These are phyloP conservation scores for Xestia sexstrigata DNA, from an alignment of 2,888 invertebrate species.

Conservation along the genomic window DNA sequence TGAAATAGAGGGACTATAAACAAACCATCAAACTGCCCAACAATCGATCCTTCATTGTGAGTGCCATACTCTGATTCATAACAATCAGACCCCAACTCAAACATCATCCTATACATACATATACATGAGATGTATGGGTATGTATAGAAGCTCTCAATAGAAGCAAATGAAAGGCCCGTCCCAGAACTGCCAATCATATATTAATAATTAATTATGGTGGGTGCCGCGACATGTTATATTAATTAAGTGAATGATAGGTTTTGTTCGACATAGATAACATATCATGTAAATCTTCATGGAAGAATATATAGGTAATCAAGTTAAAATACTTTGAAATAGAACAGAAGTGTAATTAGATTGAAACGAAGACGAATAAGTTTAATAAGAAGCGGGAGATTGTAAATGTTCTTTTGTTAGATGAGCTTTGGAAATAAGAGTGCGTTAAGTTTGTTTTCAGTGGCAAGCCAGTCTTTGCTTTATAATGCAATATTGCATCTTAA, in stretches of 20 bases:
- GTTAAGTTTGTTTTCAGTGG: background rate
- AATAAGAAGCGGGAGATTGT: background rate
- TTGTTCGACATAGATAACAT: constrained; percentile 37
- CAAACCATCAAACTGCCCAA: constrained; percentile 18
- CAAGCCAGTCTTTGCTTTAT: background rate
- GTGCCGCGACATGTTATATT: constrained; percentile 59
- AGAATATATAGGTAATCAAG: constrained; percentile 15
- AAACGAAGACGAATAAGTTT: constrained; percentile 7
- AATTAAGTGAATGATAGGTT: constrained; percentile 58
- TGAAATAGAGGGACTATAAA: constrained; percentile 17
- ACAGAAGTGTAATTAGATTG: constrained; percentile 15
- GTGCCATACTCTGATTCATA: constrained; percentile 39
- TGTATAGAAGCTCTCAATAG: constrained; percentile 45
- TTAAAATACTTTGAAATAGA: constrained; percentile 8
- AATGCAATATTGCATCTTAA: background rate
- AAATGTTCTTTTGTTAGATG: background rate
- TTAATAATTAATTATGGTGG: constrained; percentile 70
- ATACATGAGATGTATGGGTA: background rate
- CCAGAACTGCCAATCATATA: constrained; percentile 70
- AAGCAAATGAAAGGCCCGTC: constrained; percentile 62
- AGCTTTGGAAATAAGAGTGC: background rate
- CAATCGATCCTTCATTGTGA: constrained; percentile 35
- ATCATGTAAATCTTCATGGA: background rate
- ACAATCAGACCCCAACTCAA: constrained; percentile 55
- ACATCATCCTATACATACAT: constrained; percentile 26